Percentiles rank a stretch among this genome's conserved stretches.
Conservation (phyloP, 2,797 vertebrate genomes). For the Podarcis siculus region DNA sequence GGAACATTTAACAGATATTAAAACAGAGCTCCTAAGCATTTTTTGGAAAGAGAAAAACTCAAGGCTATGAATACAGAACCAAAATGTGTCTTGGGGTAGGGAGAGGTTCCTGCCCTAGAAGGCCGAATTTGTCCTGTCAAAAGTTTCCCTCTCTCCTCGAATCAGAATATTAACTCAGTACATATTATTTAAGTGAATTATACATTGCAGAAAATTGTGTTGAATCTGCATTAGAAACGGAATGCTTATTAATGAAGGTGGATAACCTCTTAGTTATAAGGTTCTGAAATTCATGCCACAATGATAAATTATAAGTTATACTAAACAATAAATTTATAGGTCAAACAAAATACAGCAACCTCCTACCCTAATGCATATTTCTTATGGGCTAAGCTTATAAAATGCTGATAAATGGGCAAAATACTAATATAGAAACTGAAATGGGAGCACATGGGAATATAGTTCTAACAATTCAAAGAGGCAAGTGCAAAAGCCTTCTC, state of each 20-base stretch:
- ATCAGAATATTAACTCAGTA: not conserved
- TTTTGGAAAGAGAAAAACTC: not conserved
- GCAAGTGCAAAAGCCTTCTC: not conserved
- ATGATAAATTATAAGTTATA: not conserved
- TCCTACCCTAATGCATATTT: not conserved
- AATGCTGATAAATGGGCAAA: not conserved
- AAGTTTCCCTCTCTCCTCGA: not conserved
- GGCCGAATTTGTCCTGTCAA: not conserved
- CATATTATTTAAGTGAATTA: not conserved
- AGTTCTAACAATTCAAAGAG: not conserved
- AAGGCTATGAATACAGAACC: not conserved
- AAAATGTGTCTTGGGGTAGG: not conserved
- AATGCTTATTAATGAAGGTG: not conserved
- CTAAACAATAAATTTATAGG: not conserved
- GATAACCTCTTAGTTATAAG: not conserved
- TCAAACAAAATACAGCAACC: not conserved
- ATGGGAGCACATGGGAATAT: not conserved
- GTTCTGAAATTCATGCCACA: not conserved
- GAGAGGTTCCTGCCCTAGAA: not conserved
- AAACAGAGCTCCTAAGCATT: not conserved
- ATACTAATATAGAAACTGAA: not conserved
- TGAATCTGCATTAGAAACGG: not conserved
- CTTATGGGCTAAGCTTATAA: not conserved
- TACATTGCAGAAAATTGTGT: not conserved
- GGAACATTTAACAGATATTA: not conserved